Conservation (phyloP, 2,113 vertebrate genomes). For the Megaleporinus macrocephalus region DNA sequence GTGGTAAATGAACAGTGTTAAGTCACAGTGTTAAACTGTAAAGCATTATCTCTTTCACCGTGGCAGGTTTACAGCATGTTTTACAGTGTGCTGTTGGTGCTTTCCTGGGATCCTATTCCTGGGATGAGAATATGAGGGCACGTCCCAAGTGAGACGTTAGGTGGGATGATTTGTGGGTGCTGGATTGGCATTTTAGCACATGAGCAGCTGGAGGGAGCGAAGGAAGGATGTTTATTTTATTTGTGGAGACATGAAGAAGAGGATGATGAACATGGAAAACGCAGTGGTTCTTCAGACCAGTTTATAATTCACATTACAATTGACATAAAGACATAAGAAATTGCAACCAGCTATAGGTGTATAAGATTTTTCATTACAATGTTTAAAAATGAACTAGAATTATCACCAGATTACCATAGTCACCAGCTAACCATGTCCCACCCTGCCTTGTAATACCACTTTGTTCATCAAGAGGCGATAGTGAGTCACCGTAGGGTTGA, state of each 20-base stretch:
- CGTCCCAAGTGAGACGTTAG: not conserved
- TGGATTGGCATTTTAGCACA: not conserved
- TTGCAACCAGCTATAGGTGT: too few relatives aligned
- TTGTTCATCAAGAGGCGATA: too few relatives aligned
- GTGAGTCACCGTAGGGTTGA: too few relatives aligned
- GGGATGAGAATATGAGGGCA: not conserved
- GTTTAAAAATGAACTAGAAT: too few relatives aligned
- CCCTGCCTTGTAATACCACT: too few relatives aligned
- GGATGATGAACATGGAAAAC: not conserved
- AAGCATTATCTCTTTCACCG: not conserved
- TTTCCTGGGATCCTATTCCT: not conserved
- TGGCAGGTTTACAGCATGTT: not conserved
- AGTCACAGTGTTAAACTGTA: not conserved
- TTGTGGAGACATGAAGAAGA: not conserved
- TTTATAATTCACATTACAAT: too few relatives aligned
- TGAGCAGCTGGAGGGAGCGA: not conserved
- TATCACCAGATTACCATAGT: too few relatives aligned
- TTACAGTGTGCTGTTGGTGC: not conserved
- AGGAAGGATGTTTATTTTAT: not conserved
- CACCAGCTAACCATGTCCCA: too few relatives aligned
- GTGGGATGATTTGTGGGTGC: not conserved
- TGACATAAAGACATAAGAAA: too few relatives aligned
- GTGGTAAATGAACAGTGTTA: not conserved
- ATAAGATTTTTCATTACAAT: too few relatives aligned
- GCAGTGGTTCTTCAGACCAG: not conserved